Percentiles rank a stretch among this genome's conserved stretches.
phyloP scores from a whole-genome alignment of 2,113 vertebrate genomes.

The Gavia stellata region DNA sequence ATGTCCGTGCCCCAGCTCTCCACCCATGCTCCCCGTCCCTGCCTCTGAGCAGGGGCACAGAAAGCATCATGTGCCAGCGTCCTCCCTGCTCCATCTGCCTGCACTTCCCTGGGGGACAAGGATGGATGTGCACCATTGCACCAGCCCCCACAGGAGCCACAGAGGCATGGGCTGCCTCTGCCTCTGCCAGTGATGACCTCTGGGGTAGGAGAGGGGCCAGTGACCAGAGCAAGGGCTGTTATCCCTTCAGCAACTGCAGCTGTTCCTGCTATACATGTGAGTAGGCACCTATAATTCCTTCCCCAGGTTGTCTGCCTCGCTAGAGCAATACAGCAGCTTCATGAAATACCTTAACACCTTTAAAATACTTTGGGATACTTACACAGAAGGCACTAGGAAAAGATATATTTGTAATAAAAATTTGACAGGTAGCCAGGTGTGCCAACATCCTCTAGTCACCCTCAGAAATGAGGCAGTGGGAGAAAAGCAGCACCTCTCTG shows the following conservation, averaged over 20 bases:
- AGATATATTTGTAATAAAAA: not conserved
- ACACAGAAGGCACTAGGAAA: not conserved
- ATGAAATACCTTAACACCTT: not conserved
- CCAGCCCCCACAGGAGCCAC: not conserved
- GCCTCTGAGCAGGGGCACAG: fast-evolving
- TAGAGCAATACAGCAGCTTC: not conserved
- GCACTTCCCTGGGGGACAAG: not conserved
- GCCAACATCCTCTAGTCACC: not conserved
- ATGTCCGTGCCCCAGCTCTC: not conserved
- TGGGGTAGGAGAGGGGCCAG: not conserved
- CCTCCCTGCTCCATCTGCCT: not conserved
- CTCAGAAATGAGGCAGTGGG: not conserved
- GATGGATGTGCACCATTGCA: not conserved
- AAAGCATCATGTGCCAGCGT: not conserved
- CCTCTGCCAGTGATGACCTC: not conserved
- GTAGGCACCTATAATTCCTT: not conserved
- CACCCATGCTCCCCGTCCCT: not conserved
- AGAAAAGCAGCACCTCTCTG: not conserved
- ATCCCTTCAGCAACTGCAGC: not conserved
- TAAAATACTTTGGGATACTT: not conserved
- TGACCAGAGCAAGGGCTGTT: not conserved
- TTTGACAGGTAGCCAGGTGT: fast-evolving
- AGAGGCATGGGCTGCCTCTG: fast-evolving
- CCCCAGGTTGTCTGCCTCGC: not conserved
- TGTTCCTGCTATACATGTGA: not conserved